phyloP scores from a whole-genome alignment of 1,140 invertebrate genomes.

The Neodiprion lecontei region DNA sequence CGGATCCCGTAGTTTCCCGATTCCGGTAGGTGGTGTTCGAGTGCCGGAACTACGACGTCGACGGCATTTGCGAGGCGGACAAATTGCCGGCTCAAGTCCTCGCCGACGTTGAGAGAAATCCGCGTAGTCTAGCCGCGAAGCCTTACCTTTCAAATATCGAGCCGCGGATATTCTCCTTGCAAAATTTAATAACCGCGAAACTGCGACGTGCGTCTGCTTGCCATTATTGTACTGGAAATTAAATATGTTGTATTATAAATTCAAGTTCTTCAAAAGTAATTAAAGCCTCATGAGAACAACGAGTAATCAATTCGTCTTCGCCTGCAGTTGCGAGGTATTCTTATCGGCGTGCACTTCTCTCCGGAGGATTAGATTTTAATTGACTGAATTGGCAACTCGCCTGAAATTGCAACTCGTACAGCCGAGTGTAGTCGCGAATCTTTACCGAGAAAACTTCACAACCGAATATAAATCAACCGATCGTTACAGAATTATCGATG shows the following conservation, averaged over 20 bases:
- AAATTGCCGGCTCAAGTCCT: background rate
- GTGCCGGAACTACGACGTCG: background rate
- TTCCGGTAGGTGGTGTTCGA: background rate
- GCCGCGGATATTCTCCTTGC: background rate
- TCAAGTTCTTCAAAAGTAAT: no score
- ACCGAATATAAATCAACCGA: no score
- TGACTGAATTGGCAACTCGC: no score
- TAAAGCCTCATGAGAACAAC: background rate
- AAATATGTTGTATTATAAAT: background rate
- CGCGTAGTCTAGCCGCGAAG: background rate
- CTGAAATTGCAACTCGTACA: no score
- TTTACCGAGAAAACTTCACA: no score
- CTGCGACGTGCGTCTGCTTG: background rate
- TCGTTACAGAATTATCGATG: no score
- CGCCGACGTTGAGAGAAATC: background rate
- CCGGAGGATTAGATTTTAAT: no score
- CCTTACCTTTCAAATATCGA: background rate
- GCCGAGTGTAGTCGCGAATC: no score
- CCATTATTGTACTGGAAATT: background rate
- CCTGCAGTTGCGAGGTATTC: background rate
- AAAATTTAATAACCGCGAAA: background rate
- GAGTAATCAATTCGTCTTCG: background rate
- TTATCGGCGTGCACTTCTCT: no score
- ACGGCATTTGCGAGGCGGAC: background rate
- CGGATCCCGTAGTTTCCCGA: background rate